A percentile compares a stretch with the other conserved stretches of the same genome.
phyloP scores from a whole-genome alignment of 2,797 vertebrate genomes.

The Sebastes elongatus region DNA sequence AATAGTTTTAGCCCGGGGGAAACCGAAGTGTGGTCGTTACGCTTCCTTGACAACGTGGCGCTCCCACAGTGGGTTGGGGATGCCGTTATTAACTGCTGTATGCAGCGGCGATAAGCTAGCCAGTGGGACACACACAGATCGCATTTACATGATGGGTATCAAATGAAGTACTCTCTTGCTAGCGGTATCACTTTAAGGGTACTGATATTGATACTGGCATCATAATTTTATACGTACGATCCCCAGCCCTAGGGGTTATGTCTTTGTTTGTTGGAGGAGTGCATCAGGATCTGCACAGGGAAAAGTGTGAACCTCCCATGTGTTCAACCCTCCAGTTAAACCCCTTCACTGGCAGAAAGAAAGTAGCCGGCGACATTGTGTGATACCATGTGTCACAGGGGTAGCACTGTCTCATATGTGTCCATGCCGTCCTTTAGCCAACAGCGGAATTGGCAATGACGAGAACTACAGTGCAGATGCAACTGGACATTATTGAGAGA shows the following conservation, averaged over 20 bases:
- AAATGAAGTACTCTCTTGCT: no score
- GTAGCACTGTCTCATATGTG: neutral
- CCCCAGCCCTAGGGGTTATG: neutral
- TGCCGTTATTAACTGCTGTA: no score
- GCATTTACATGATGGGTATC: no score
- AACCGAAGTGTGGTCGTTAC: no score
- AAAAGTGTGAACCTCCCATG: slow-evolving; percentile 3
- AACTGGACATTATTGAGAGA: neutral
- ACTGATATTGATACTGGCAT: no score
- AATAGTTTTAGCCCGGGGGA: no score
- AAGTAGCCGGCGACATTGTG: neutral
- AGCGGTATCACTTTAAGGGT: no score
- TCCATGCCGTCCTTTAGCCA: slow-evolving; percentile 1
- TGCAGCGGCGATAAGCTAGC: no score
- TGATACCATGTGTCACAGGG: slow-evolving; percentile 4
- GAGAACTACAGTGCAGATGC: neutral
- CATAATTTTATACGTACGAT: no score
- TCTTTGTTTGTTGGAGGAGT: neutral
- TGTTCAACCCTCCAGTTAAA: slow-evolving; percentile 28
- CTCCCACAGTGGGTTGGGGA: no score
- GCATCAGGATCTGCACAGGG: slow-evolving; percentile 3
- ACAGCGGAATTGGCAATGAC: neutral
- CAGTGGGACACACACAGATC: no score
- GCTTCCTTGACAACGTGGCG: no score
- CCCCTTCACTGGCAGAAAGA: slow-evolving; percentile 9